Evolutionary conservation across 2,113 vertebrate species (phyloP), one percentile per base, ranked within the genome.

Genomic region (Arvicanthis niloticus): DNA sequence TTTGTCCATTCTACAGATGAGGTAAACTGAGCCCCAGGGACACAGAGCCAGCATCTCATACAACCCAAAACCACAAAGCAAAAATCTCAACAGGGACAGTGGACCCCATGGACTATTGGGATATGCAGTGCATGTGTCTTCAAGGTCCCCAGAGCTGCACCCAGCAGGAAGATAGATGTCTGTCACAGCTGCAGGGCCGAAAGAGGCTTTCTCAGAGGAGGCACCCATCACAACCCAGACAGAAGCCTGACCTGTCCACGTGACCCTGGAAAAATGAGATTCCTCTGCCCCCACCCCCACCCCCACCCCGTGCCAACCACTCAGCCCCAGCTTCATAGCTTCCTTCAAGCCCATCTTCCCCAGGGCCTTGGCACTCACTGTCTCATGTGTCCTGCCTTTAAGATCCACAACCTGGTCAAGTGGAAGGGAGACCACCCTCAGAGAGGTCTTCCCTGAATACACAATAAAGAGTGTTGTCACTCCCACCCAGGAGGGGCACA

Each of bases 81-180:
- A 17, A 84, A 45, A 19, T 40, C 5, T 67, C 78, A 75, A 34
- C 37, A 84, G 56, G 12, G 42, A 68, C 53, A 82, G 31, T 26
- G 42, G 34, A 7, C 62, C 48, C 82, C 42, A 62, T 24, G 60
- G 48, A 68, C 88, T 48, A 2, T 2, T 45, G 60, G 22, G 9
- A 40, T 42, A 48, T 40, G 65, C 40, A 65, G 62, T 65, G 15
- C 58, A 85, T 19, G 4, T 34, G 82, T 77, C 42, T 65, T 91
- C 62, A 31, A 0, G 9, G 76, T 73, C 42, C 40, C 72, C 34
- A 60, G 56, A 80, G 45, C 65, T 34, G 53, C 37, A 5, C 22
- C 65, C 15, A 94, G 34, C 48, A 60, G 40, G 80, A 80, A 92
- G 80, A 37, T 19, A 42, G 53, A 93, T 56, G 65, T 45, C 96